Conservation (phyloP, 2,888 invertebrate species). For the Dione vanillae region DNA sequence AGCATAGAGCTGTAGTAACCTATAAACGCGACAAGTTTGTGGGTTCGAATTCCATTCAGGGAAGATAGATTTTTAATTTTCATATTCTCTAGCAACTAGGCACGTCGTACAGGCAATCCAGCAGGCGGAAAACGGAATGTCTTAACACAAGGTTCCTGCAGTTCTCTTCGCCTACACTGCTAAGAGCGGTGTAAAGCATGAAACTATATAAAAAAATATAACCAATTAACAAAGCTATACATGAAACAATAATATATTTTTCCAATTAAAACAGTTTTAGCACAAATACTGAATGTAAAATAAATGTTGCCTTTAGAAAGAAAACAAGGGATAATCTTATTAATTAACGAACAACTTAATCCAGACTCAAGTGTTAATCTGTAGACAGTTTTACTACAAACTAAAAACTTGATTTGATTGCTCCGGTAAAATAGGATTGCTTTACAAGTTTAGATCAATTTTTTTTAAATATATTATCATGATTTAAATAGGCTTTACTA, state of each 20-base stretch:
- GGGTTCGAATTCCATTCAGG: too few relatives aligned
- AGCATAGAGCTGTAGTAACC: too few relatives aligned
- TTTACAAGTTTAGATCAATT: neutral
- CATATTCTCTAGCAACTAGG: too few relatives aligned
- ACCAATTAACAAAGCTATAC: neutral
- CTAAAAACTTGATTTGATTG: neutral
- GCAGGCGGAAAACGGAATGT: too few relatives aligned
- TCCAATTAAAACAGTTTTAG: neutral
- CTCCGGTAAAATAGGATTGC: neutral
- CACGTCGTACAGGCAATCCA: too few relatives aligned
- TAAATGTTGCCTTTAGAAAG: neutral
- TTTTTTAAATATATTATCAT: too few relatives aligned
- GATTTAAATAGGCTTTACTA: neutral
- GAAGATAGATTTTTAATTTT: too few relatives aligned
- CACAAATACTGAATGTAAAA: neutral
- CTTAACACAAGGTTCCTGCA: too few relatives aligned
- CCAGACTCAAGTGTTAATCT: slow-evolving; percentile 15
- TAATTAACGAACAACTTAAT: slow-evolving; percentile 9
- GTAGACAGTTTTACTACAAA: slow-evolving; percentile 15
- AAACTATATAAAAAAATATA: too few relatives aligned
- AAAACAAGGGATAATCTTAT: slow-evolving; percentile 2
- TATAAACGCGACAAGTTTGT: too few relatives aligned
- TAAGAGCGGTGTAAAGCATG: too few relatives aligned
- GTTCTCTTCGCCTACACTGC: too few relatives aligned
- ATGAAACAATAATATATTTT: neutral